Percentiles rank a stretch among this genome's conserved stretches.
Conservation (phyloP, 2,113 vertebrate genomes). For the Dicentrarchus labrax region DNA sequence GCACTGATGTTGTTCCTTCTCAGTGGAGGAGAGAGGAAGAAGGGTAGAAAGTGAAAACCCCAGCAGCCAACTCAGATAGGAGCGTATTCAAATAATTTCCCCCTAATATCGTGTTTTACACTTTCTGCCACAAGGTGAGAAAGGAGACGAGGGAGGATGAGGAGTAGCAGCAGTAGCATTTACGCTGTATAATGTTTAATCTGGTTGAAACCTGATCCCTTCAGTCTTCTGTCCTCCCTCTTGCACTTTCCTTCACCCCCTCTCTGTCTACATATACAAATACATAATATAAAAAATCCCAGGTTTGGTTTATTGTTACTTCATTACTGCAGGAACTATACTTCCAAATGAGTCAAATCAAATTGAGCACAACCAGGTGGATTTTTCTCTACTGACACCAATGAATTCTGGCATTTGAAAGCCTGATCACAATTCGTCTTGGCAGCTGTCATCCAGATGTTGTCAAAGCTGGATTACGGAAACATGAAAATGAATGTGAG, state of each 20-base stretch:
- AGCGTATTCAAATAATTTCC: slow-evolving; percentile 34
- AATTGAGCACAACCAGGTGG: slow-evolving; percentile 19
- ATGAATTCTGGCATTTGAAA: slow-evolving; percentile 39
- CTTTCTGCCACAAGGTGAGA: slow-evolving; percentile 36
- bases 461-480: slow-evolving; percentile 32
- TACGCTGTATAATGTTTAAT: slow-evolving; percentile 75
- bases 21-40: slow-evolving; percentile 1
- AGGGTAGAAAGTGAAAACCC: slow-evolving; percentile 20
- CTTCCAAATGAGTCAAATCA: slow-evolving; percentile 42
- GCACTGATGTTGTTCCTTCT: background rate
- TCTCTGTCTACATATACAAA: slow-evolving; percentile 22
- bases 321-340: slow-evolving; percentile 8
- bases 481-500: slow-evolving; percentile 9
- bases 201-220: slow-evolving; percentile 50
- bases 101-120: slow-evolving; percentile 65
- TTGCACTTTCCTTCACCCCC: slow-evolving; percentile 41
- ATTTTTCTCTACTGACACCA: background rate
- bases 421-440: slow-evolving; percentile 29
- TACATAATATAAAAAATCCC: background rate
- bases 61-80: slow-evolving; percentile 14
- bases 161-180: slow-evolving; percentile 55
- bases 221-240: slow-evolving; percentile 49
- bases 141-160: slow-evolving; percentile 10
- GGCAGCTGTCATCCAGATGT: slow-evolving; percentile 60
- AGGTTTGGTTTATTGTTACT: slow-evolving; percentile 21